Evolutionary conservation across 2,797 vertebrate genomes (phyloP), one percentile per base, ranked within the genome.

Genomic region (Sebastes dallii): DNA sequence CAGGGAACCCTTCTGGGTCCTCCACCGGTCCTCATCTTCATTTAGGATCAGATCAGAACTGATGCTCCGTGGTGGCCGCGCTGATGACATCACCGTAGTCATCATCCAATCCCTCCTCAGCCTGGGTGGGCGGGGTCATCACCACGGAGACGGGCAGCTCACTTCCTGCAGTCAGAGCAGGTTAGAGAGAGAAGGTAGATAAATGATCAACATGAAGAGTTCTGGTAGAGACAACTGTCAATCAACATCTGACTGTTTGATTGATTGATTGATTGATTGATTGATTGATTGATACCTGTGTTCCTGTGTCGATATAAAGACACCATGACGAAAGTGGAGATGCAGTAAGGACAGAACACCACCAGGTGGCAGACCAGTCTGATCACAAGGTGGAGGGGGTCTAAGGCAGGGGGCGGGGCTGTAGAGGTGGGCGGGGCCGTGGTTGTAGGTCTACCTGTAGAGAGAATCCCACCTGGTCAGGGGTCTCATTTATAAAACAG

Each of bases 281-380:
- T 25, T 25, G 25, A 25, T 20, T 60, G 58, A 32, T 30, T 30
- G 18, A n/a, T 32, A 62, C 73, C 73, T 75, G 20, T 67, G 32
- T 7, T 1, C 4, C 30, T 27, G 3, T 9, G 20, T 25, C 36
- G 27, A 50, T 67, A 59, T 13, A 59, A 4, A 50, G 54, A 67
- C 54, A 67, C 54, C 73, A 67, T 59, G 25, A 75, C 1, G 34
- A 58, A 6, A 3, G 73, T 75, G 62, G 52, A 66, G 73, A 75
- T 32, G 52, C n/a, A 58, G 73, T 58, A 75, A 1, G 73, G 73
- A 22, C 62, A 75, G 62, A 75, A 24, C 20, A 58, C 73, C 50
- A 75, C 34, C 25, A 75, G 52, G 52, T 42, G 54, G 25, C 6
- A 1, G 13, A 75, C 2, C 25, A 66, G 8, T 12, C 8, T 42